Evolutionary conservation across 2,113 vertebrate genomes (phyloP), one percentile per base, ranked within the genome.

Genomic region (Corvus moneduloides): DNA sequence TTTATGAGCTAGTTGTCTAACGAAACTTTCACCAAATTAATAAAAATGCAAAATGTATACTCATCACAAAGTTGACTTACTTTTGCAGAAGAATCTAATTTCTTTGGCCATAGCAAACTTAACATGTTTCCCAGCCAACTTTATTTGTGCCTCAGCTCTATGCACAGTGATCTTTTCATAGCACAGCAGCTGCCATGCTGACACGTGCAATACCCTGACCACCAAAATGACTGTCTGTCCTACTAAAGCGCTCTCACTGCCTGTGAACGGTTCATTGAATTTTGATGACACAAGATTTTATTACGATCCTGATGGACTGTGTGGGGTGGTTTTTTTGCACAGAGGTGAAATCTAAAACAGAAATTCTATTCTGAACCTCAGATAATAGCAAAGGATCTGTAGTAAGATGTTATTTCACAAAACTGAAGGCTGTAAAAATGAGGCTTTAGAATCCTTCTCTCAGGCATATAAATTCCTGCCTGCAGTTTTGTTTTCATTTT

Each of bases 101-200:
- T 87, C 49, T 83, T 56, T 85, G 93, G 51, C 49, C 84, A 44
- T 28, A 89, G 68, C 54, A 81, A 87, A 84, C 37, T 83, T 69
- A 68, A 35, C 13, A 11, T n/a, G 67, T 12, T 83, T 95, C 66
- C 77, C 81, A 46, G 59, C 22, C 89, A 75, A 73, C 48, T 82
- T 91, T 92, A 81, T 86, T 87, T 94, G 84, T 79, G 77, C n/a
- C 72, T 92, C 76, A 94, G 92, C 59, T 80, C 83, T 87, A 24
- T 75, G 44, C 73, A 94, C 88, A 91, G 94, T 76, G 72, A 94
- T 94, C 90, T 96, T 93, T 97, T 96, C 90, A 97, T 48, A 91
- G 97, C 93, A 94, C 92, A 96, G 93, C 93, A 94, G 92, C 95
- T 97, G 96, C 97, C 93, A 87, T 75, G 83, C 95, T 90, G 90